Conservation (phyloP, 2,113 vertebrate species). For the Heliornis fulica region DNA sequence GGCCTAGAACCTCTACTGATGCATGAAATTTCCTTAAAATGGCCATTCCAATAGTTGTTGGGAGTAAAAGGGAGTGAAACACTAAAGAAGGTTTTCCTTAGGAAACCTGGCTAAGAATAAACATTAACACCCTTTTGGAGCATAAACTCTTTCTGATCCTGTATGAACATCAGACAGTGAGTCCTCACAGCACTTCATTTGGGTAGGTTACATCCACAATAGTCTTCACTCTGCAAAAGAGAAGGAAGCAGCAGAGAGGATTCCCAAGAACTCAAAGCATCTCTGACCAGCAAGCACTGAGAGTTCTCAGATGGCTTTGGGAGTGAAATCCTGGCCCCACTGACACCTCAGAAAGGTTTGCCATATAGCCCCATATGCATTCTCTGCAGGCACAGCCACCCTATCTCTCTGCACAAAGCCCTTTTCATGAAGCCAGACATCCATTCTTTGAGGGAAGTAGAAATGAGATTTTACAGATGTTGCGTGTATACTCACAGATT, state of each 20-base stretch:
- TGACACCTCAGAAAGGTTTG: not conserved
- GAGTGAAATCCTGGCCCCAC: not conserved
- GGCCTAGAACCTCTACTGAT: not conserved
- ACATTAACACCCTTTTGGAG: not conserved
- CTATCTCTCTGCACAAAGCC: not conserved
- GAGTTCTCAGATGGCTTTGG: not conserved
- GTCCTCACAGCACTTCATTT: not conserved
- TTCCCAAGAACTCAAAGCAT: not conserved
- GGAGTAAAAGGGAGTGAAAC: not conserved
- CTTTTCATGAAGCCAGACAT: not conserved
- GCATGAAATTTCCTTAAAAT: not conserved
- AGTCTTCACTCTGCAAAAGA: not conserved
- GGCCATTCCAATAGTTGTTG: not conserved
- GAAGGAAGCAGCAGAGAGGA: not conserved
- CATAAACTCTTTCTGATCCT: not conserved
- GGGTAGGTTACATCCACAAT: not conserved
- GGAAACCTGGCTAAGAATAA: not conserved
- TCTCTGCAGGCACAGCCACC: not conserved
- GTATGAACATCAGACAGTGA: not conserved
- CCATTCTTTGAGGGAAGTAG: not conserved
- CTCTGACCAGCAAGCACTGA: not conserved
- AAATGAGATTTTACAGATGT: not conserved
- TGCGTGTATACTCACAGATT: not conserved
- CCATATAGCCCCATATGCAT: not conserved
- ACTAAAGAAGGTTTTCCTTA: not conserved